A percentile compares a stretch with the other conserved stretches of the same genome.
Conservation (phyloP, 92 coral and sea anemone genomes). For the Diadumene lineata region DNA sequence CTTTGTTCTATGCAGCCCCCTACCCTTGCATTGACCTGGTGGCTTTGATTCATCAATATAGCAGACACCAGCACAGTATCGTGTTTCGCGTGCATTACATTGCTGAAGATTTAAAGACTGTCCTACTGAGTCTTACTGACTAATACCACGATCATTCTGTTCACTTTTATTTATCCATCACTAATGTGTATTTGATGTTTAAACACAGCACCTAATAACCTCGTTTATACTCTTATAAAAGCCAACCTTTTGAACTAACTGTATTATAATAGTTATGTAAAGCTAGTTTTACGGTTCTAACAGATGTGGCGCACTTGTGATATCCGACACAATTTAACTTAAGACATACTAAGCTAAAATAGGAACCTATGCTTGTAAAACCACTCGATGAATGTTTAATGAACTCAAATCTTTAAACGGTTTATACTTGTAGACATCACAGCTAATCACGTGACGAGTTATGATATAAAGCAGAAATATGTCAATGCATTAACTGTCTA, state of each 20-base stretch:
- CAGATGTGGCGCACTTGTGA: neutral
- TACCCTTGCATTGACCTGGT: constrained; percentile 1
- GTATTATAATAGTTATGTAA: neutral
- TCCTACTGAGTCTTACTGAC: neutral
- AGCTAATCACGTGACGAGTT: neutral
- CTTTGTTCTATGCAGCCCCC: constrained; percentile 7
- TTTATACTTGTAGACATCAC: neutral
- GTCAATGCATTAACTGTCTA: neutral
- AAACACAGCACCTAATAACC: neutral
- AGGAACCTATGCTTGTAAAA: neutral
- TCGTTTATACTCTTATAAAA: neutral
- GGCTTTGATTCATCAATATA: constrained; percentile 2
- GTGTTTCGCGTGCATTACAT: constrained; percentile 9
- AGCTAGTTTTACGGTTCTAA: neutral
- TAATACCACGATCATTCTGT: neutral
- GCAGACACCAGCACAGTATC: neutral
- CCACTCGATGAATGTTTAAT: neutral
- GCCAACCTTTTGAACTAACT: constrained; percentile 2
- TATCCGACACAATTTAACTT: neutral
- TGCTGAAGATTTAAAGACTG: neutral
- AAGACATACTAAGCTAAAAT: too few species aligned
- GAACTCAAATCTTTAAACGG: neutral
- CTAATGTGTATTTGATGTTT: constrained; percentile 1
- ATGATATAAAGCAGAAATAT: constrained; percentile 4
- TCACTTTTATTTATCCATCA: constrained; percentile 34